A percentile compares a stretch with the other conserved stretches of the same genome.
Conservation (phyloP, 2,888 invertebrate species). For the Thereva unica region DNA sequence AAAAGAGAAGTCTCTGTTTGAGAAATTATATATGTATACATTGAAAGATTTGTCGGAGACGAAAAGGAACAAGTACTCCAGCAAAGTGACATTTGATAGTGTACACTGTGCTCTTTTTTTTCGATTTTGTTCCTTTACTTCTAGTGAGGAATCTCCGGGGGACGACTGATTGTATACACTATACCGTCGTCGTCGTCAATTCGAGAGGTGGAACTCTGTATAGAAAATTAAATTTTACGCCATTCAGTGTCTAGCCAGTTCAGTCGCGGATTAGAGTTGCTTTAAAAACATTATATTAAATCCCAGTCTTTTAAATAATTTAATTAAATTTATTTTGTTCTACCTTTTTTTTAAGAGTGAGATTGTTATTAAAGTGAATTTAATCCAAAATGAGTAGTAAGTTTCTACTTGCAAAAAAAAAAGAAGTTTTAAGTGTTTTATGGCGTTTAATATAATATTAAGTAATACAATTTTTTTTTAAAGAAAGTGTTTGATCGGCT, state of each 20-base stretch:
- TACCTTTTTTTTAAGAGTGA: slow-evolving; percentile 8
- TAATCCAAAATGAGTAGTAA: slow-evolving; percentile 30
- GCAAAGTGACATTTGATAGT: slow-evolving; percentile 33
- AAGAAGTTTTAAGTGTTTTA: slow-evolving; percentile 8
- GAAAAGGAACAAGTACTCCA: slow-evolving; percentile 24
- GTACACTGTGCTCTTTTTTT: slow-evolving; percentile 18
- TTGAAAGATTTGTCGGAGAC: slow-evolving; percentile 17
- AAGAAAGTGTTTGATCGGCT: not conserved
- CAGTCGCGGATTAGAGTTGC: slow-evolving; percentile 20
- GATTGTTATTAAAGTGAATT: slow-evolving; percentile 12
- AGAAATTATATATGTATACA: no score
- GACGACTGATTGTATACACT: slow-evolving; percentile 8
- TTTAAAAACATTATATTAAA: slow-evolving; percentile 11
- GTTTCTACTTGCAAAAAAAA: slow-evolving; percentile 14
- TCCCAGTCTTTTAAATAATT: not conserved
- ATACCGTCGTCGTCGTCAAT: not conserved
- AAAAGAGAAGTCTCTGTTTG: no score
- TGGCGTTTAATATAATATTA: not conserved
- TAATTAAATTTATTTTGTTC: no score
- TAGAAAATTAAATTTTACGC: not conserved
- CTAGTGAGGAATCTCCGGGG: slow-evolving; percentile 15
- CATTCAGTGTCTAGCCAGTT: slow-evolving; percentile 18
- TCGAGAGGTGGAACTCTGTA: not conserved
- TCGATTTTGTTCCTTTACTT: not conserved
- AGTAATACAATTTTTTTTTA: no score